Percentiles rank a stretch among this genome's conserved stretches.
Conservation (phyloP, 92 coral and sea anemone species). For the Palythoa grandiflora region DNA sequence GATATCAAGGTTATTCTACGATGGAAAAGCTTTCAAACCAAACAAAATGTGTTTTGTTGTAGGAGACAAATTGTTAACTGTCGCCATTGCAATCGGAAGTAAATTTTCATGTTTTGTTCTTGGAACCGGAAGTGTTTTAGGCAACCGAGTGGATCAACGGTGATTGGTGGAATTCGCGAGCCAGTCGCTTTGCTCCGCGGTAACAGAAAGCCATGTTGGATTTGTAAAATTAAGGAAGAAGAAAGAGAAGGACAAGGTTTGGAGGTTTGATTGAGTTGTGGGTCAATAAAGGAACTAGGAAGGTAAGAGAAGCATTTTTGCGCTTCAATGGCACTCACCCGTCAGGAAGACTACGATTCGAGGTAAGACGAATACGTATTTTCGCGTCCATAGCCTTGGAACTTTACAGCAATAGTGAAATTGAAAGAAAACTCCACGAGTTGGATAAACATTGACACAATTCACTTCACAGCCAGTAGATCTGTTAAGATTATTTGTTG, state of each 20-base stretch:
- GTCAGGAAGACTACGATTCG: slow-evolving; percentile 25
- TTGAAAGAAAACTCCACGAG: neutral
- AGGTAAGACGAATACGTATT: neutral
- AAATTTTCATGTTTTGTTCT: neutral
- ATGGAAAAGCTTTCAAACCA: neutral
- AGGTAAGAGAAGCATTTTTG: neutral
- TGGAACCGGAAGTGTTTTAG: slow-evolving; percentile 9
- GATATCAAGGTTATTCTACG: neutral
- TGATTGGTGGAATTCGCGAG: slow-evolving; percentile 41
- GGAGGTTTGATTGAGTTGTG: neutral
- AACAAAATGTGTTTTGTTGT: neutral
- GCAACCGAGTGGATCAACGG: neutral
- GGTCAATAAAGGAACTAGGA: neutral
- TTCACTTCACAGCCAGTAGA: neutral
- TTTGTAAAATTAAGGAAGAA: neutral
- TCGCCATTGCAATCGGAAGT: slow-evolving; percentile 12
- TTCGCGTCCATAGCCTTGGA: neutral
- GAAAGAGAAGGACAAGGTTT: neutral
- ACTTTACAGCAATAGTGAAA: neutral
- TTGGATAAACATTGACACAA: neutral
- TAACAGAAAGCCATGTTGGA: slow-evolving; percentile 38
- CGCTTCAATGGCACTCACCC: slow-evolving; percentile 31
- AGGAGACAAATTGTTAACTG: neutral
- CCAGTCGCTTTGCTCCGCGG: slow-evolving; percentile 11
- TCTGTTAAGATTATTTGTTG: neutral